Evolutionary conservation across 2,113 vertebrate species (phyloP).

Genomic region (Triplophysa siluroides): DNA sequence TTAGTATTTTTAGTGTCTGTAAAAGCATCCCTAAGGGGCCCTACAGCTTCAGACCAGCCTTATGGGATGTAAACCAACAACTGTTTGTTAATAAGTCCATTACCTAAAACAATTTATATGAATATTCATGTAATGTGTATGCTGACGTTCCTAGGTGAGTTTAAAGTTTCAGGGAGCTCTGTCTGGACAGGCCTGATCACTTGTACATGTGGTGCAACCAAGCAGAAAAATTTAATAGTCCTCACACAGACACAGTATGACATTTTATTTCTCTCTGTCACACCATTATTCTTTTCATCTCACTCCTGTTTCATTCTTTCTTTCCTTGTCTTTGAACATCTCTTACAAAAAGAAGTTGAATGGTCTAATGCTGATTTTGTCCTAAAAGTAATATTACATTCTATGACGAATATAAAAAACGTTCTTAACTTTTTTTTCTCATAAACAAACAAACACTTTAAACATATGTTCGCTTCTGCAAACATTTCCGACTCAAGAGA

Average conservation of each 20-base stretch:
- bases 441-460: neutral
- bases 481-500: neutral
- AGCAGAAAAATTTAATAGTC: slow-evolving; percentile 52
- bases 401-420: neutral
- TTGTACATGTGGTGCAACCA: slow-evolving; percentile 26
- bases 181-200: slow-evolving; percentile 34
- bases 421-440: neutral
- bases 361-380: neutral
- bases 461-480: neutral
- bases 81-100: slow-evolving; percentile 13
- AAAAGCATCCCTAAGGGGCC: slow-evolving; percentile 15
- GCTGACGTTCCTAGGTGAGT: slow-evolving; percentile 18
- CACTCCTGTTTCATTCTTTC: neutral
- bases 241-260: slow-evolving; percentile 33
- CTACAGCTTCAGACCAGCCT: slow-evolving; percentile 9
- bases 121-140: neutral
- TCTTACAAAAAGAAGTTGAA: slow-evolving; percentile 7
- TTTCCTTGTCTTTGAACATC: slow-evolving; percentile 13
- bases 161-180: slow-evolving; percentile 5
- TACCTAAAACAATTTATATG: slow-evolving; percentile 1
- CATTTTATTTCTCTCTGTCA: slow-evolving; percentile 16
- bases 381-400: neutral
- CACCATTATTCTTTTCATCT: slow-evolving; percentile 20
- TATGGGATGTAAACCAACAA: slow-evolving; percentile 15
- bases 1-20: slow-evolving; percentile 12